These are phyloP conservation scores for Apaloderma vittatum DNA, from an alignment of 2,113 vertebrate genomes.

Conservation along the genomic window DNA sequence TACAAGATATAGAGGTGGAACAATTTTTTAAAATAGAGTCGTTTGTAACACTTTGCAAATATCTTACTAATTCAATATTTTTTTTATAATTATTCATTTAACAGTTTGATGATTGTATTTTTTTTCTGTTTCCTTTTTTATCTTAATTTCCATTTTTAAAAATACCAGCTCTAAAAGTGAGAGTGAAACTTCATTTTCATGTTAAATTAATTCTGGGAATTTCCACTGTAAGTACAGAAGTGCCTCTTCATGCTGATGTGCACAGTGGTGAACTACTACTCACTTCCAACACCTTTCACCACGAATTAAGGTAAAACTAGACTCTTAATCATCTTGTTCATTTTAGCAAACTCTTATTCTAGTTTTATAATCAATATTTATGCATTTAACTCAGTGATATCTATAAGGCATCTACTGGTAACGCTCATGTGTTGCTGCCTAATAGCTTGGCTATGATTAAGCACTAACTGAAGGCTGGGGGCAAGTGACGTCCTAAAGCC, in stretches of 20 bases:
- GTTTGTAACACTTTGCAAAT: background rate
- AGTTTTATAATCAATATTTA: background rate
- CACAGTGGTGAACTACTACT: background rate
- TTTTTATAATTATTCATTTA: background rate
- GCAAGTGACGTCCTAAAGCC: background rate
- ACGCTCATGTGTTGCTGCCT: background rate
- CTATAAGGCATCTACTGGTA: background rate
- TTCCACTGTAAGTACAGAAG: background rate
- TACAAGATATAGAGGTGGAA: background rate
- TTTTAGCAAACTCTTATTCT: background rate
- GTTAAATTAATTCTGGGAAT: background rate
- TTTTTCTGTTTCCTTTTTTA: background rate
- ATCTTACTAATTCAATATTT: background rate
- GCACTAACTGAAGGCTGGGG: background rate
- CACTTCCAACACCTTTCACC: background rate
- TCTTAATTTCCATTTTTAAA: background rate
- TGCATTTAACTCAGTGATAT: accelerated
- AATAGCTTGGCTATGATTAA: background rate
- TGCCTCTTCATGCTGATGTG: background rate
- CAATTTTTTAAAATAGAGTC: background rate
- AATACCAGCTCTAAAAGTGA: background rate
- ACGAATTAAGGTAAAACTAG: background rate
- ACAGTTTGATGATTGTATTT: accelerated
- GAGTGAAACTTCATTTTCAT: background rate
- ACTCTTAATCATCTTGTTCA: accelerated